phyloP scores from a whole-genome alignment of 2,888 invertebrate genomes.

The Nemapogon koenigi region DNA sequence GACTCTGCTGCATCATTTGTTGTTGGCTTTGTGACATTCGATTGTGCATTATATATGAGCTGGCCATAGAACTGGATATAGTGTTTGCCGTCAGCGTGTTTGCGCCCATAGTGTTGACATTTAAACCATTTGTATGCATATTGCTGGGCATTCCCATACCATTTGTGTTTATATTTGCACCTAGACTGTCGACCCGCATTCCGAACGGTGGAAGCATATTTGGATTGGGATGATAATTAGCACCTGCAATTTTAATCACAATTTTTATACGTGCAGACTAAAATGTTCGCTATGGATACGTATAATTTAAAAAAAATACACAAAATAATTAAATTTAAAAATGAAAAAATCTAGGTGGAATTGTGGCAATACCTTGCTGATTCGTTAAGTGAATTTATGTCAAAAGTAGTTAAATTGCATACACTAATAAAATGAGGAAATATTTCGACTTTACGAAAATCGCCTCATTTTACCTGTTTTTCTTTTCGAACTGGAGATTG shows the following conservation, averaged over 20 bases:
- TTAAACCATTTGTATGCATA: slow-evolving; percentile 9
- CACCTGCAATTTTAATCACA: slow-evolving; percentile 54
- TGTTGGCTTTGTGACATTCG: slow-evolving; percentile 25
- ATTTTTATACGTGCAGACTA: no score
- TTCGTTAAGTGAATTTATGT: no score
- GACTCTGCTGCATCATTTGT: slow-evolving; percentile 27
- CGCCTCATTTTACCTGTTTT: no score
- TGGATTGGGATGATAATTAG: slow-evolving; percentile 56
- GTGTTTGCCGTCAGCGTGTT: slow-evolving; percentile 17
- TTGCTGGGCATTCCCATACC: slow-evolving; percentile 3
- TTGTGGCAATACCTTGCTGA: no score
- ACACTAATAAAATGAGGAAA: no score
- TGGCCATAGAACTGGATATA: slow-evolving; percentile 9
- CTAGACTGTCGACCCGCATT: slow-evolving; percentile 42
- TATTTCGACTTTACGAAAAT: no score
- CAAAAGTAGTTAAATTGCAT: no score
- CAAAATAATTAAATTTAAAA: no score
- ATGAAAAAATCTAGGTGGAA: no score
- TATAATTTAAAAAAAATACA: no score
- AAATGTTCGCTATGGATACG: no score
- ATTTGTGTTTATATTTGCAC: slow-evolving; percentile 11
- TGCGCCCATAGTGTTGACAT: slow-evolving; percentile 18
- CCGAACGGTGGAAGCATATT: slow-evolving; percentile 59
- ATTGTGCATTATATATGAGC: slow-evolving; percentile 14
- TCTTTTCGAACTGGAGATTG: no score